Conservation (phyloP, 2,113 vertebrate species). For the Aldabrachelys gigantea region DNA sequence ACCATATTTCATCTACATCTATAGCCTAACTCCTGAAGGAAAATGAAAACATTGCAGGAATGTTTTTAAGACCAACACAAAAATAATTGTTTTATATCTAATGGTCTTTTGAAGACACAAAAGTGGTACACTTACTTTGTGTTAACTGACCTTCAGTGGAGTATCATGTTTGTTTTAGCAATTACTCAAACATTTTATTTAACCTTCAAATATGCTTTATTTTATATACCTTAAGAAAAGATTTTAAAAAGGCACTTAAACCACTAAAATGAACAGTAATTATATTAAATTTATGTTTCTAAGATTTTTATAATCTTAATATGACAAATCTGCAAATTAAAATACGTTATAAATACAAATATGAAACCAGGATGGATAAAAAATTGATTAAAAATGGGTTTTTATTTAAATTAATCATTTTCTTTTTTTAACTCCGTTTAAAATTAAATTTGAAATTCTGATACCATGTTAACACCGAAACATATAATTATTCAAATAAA, state of each 20-base stretch:
- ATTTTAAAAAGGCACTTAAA: background rate
- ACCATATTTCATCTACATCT: background rate
- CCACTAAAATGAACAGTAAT: background rate
- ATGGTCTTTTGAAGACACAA: background rate
- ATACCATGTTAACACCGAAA: too few species aligned
- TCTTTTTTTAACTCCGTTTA: too few species aligned
- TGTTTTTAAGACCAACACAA: background rate
- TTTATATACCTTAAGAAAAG: too few species aligned
- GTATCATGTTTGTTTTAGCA: background rate
- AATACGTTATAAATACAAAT: background rate
- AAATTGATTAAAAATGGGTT: background rate
- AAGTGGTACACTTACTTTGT: background rate
- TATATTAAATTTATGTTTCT: background rate
- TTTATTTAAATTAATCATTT: too few species aligned
- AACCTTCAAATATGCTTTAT: background rate
- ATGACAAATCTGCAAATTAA: background rate
- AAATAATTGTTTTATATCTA: background rate
- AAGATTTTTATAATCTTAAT: background rate
- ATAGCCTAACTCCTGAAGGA: background rate
- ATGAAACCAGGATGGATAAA: background rate
- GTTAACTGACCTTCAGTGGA: background rate
- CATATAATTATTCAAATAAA: too few species aligned
- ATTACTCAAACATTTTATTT: constrained; percentile 3
- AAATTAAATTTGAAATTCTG: too few species aligned
- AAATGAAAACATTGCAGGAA: background rate